Base-by-base conservation (phyloP, 1,140 invertebrate species). In the Tetragonula clypearis region DNA sequence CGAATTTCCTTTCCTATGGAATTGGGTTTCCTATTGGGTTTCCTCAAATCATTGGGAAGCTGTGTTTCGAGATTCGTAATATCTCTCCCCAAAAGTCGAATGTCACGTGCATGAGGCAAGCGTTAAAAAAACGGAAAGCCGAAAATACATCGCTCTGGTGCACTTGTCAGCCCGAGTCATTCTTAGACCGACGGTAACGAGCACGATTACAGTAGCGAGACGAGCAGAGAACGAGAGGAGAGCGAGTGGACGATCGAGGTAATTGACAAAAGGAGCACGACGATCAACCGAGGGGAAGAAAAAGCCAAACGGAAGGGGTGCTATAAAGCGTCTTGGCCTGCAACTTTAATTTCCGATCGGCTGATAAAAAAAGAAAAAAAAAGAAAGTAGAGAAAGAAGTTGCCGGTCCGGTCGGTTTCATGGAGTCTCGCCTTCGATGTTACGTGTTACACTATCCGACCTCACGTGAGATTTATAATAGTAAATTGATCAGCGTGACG, bases 391-490 rank as follows among this genome's bases (percentile, higher is more conserved):
- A 49, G 8, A 49, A 49, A 0, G 41, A 41, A 76, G 58, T 85
- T 60, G 83, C 26, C 58, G 14, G 60, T 76, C 49, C 77, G 35
- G 86, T 58, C 79, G 35, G 73, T 82, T 86, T 86, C 26, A 72
- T 62, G 56, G 56, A 41, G 19, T 19, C 55, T 26, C 19, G 30
- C 12, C 21, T 21, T 21, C 30, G n/a, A 69, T 60, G 83, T 60
- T n/a, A 79, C 62, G 19, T 77, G 81, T 87, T 86, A 85, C 65
- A 62, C 83, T 30, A 30, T 62, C 6, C 69, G 68, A 55, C 58
- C 56, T 62, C 60, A n/a, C 69, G 62, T 76, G 30, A 35, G 56
- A 79, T 86, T 60, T 77, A 49, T 49, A 49, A 49, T 49, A 71
- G 23, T n/a, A 62, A 65, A 58, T 79, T 41, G 49, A 65, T 21